phyloP scores from a whole-genome alignment of 2,888 invertebrate genomes.

The Orthosia gothica region DNA sequence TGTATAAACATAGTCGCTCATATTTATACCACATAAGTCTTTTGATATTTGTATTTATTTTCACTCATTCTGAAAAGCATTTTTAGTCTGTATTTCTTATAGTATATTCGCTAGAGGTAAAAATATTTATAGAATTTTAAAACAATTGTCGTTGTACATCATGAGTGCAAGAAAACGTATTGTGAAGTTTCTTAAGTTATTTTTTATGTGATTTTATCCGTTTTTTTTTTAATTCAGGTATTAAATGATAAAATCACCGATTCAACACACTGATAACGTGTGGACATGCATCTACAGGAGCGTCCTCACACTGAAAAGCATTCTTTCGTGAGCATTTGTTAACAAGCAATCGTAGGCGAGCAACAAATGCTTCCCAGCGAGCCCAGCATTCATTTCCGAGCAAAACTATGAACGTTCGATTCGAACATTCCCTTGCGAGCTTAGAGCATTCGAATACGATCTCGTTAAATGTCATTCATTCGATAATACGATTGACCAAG shows the following conservation, averaged over 20 bases:
- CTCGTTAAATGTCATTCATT: too few species aligned
- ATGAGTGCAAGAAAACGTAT: constrained; percentile 20
- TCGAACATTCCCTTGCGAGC: too few species aligned
- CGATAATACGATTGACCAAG: too few species aligned
- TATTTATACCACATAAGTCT: constrained; percentile 33
- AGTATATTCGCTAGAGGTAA: constrained; percentile 52
- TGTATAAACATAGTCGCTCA: constrained; percentile 42
- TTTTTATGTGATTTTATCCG: constrained; percentile 47
- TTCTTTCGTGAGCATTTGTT: too few species aligned
- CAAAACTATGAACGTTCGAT: too few species aligned
- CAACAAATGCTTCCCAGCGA: too few species aligned
- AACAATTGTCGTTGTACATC: constrained; percentile 49
- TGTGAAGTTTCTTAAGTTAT: constrained; percentile 15
- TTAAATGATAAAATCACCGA: constrained; percentile 50
- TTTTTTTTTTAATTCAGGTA: constrained; percentile 35
- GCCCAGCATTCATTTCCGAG: too few species aligned
- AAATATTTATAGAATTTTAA: constrained; percentile 36
- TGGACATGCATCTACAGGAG: constrained; percentile 15
- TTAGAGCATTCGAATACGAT: too few species aligned
- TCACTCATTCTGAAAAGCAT: constrained; percentile 62
- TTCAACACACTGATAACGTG: constrained; percentile 15
- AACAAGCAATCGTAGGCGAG: too few species aligned
- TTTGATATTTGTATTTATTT: constrained; percentile 57
- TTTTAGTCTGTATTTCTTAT: constrained; percentile 59
- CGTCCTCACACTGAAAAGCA: too few species aligned